These are phyloP conservation scores for Cantharis lateralis DNA, from an alignment of 2,888 invertebrate genomes.

Conservation along the genomic window DNA sequence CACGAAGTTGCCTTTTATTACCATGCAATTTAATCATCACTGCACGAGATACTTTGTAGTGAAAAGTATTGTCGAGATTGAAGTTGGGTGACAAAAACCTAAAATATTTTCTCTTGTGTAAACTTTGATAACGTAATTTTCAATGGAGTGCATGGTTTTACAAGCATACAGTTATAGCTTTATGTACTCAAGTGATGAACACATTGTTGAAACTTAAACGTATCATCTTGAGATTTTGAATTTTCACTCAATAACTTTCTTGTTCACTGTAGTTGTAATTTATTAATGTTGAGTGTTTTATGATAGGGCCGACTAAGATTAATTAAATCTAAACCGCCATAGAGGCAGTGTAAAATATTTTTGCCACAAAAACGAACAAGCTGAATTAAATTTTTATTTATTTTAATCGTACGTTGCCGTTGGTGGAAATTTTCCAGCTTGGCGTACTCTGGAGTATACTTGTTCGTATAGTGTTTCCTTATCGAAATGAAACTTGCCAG, in stretches of 20 bases:
- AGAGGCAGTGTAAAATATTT: not conserved
- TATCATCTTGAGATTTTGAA: not conserved
- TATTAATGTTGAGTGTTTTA: not conserved
- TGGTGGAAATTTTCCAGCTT: not conserved
- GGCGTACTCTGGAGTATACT: not conserved
- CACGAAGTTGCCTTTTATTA: not conserved
- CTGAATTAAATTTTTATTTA: not conserved
- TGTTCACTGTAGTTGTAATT: not conserved
- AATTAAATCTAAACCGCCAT: not conserved
- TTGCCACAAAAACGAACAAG: not conserved
- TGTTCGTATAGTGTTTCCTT: not conserved
- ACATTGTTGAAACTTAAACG: not conserved
- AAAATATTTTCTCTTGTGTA: not conserved
- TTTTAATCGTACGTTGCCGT: not conserved
- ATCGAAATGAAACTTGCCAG: not conserved
- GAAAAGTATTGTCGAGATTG: not conserved
- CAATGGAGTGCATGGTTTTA: not conserved
- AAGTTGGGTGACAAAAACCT: not conserved
- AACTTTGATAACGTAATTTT: not conserved
- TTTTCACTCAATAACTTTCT: not conserved
- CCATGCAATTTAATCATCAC: constrained; percentile 2
- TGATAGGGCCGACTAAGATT: not conserved
- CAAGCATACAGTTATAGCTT: not conserved
- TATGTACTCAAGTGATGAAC: not conserved
- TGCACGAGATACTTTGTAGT: not conserved